Conservation (phyloP, 2,888 invertebrate genomes). For the Nomada goodeniana region DNA sequence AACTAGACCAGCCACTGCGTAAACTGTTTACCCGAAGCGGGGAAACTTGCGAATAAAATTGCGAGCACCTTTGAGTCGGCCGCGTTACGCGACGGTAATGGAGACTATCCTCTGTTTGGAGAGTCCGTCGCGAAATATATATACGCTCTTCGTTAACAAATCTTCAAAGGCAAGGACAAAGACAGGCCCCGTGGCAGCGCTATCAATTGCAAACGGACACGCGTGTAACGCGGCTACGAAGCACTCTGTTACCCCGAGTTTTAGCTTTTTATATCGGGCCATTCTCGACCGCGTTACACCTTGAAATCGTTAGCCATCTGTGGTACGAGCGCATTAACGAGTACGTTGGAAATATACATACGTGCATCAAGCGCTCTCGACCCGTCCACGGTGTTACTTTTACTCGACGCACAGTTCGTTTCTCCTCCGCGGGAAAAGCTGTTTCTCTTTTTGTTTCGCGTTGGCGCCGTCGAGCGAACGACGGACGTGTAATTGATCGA, state of each 20-base stretch:
- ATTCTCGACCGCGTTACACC: neutral
- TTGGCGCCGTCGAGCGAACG: neutral
- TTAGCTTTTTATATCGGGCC: neutral
- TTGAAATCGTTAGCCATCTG: slow-evolving; percentile 44
- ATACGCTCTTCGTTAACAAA: no score
- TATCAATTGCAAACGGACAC: neutral
- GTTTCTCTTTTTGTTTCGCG: neutral
- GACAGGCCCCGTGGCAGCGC: no score
- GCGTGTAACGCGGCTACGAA: neutral
- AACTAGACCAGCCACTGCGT: slow-evolving; percentile 53
- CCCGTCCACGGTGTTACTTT: neutral
- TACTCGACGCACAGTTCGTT: neutral
- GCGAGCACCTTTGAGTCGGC: neutral
- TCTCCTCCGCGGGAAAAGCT: slow-evolving; percentile 7
- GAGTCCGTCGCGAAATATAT: no score
- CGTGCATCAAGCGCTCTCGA: no score
- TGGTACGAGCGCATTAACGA: slow-evolving; percentile 23
- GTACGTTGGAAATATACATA: neutral
- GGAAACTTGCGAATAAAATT: slow-evolving; percentile 34
- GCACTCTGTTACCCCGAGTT: neutral
- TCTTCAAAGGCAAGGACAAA: no score
- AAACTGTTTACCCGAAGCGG: slow-evolving; percentile 62
- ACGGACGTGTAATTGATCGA: neutral
- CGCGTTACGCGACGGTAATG: slow-evolving; percentile 5
- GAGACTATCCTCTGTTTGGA: neutral